These are phyloP conservation scores for Anniella stebbinsi DNA, from an alignment of 2,797 vertebrate genomes.

Conservation along the genomic window DNA sequence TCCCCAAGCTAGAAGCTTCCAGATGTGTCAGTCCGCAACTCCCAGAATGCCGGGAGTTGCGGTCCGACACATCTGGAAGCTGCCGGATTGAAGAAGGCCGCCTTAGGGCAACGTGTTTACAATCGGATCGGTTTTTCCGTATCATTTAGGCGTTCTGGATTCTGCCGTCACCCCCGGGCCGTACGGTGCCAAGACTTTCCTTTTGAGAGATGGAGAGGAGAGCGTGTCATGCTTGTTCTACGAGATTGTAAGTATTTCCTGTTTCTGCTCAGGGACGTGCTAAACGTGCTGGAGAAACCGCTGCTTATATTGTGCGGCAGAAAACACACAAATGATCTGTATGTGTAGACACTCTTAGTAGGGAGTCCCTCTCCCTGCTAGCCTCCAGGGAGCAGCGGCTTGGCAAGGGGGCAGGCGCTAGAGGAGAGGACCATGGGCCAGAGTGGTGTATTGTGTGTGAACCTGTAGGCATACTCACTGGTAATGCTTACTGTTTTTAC, in stretches of 20 bases:
- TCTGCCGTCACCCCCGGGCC: conserved; percentile 91
- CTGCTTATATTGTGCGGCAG: background rate
- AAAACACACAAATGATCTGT: background rate
- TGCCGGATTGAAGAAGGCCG: no score
- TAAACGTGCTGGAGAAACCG: background rate
- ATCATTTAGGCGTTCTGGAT: conserved; percentile 87
- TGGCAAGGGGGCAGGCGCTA: no score
- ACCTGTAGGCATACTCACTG: background rate
- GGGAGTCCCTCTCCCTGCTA: no score
- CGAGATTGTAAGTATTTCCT: conserved; percentile 90
- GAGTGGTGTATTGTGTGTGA: no score
- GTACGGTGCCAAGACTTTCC: conserved; percentile 90
- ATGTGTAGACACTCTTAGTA: no score
- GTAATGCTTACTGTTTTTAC: background rate
- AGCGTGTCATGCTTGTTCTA: conserved; percentile 90
- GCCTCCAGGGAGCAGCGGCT: no score
- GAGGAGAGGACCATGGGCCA: no score
- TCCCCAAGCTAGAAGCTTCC: no score
- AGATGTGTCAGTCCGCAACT: no score
- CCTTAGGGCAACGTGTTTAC: background rate
- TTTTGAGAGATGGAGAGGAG: conserved; percentile 90
- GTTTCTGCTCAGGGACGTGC: background rate
- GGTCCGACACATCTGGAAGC: no score
- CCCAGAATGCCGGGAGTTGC: no score
- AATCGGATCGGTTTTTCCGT: background rate